Percentiles rank a stretch among this genome's conserved stretches.
These are phyloP conservation scores for Holacanthella duospinosa DNA, from an alignment of 2,888 invertebrate genomes.

Conservation along the genomic window DNA sequence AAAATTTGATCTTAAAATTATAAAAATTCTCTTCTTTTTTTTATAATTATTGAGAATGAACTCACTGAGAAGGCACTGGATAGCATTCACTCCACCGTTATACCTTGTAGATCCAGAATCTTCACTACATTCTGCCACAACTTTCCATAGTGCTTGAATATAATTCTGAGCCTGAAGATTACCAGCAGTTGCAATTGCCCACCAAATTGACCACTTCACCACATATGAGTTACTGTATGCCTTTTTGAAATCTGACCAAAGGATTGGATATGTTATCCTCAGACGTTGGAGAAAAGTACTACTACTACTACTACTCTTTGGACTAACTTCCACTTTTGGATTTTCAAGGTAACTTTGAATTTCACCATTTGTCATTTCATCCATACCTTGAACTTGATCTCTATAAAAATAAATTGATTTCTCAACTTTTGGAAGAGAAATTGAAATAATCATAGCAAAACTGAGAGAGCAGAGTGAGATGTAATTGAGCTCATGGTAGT, in stretches of 20 bases:
- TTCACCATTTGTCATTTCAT: no score
- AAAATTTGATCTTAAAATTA: neutral
- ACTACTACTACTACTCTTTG: no score
- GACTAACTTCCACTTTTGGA: no score
- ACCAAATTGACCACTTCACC: slow-evolving; percentile 66
- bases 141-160: slow-evolving; percentile 72
- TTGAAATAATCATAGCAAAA: slow-evolving; percentile 60
- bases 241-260: slow-evolving; percentile 50
- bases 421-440: slow-evolving; percentile 60
- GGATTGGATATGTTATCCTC: slow-evolving; percentile 39
- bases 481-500: slow-evolving; percentile 66
- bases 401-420: slow-evolving; percentile 70
- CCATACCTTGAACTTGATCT: no score
- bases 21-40: neutral
- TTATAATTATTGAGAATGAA: neutral
- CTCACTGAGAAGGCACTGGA: slow-evolving; percentile 51
- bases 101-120: slow-evolving; percentile 42
- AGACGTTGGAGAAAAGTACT: no score
- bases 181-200: slow-evolving; percentile 49
- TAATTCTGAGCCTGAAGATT: slow-evolving; percentile 61
- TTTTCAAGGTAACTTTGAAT: no score
- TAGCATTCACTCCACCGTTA: slow-evolving; percentile 56
- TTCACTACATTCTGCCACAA: slow-evolving; percentile 45
- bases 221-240: slow-evolving; percentile 53
- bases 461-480: slow-evolving; percentile 63